phyloP scores from a whole-genome alignment of 2,888 invertebrate species.

The Axea sp. region DNA sequence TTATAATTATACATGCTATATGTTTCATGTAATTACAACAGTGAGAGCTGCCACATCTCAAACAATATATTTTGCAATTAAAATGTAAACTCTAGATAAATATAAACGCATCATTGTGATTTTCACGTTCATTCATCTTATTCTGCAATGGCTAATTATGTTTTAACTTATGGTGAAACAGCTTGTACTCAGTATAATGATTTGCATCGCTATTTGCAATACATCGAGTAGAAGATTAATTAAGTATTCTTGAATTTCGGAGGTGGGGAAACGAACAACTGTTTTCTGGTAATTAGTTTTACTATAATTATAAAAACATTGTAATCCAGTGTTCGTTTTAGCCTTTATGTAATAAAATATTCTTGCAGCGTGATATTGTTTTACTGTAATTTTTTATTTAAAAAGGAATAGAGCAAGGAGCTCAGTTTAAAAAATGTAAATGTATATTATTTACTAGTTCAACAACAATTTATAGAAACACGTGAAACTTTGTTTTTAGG shows the following conservation, averaged over 20 bases:
- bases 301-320: constrained; percentile 5
- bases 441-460: too few relatives aligned
- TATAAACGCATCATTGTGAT: constrained; percentile 47
- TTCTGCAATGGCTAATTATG: constrained; percentile 56
- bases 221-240: constrained; percentile 33
- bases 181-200: constrained; percentile 36
- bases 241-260: constrained; percentile 14
- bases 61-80: constrained; percentile 48
- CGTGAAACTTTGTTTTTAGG: too few relatives aligned
- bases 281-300: constrained; percentile 26
- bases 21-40: constrained; percentile 12
- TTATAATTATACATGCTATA: constrained; percentile 11
- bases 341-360: too few relatives aligned
- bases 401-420: too few relatives aligned
- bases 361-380: too few relatives aligned
- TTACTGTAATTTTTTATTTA: too few relatives aligned
- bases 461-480: too few relatives aligned
- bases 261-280: constrained; percentile 22
- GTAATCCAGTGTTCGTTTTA: too few relatives aligned
- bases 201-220: constrained; percentile 45
- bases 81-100: constrained; percentile 36
- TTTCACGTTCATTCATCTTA: constrained; percentile 56
- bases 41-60: constrained; percentile 3
- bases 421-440: too few relatives aligned
- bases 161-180: constrained; percentile 54